Percentiles rank a stretch among this genome's conserved stretches.
These are phyloP conservation scores for Channa maculata DNA, from an alignment of 2,113 vertebrate genomes.

Conservation along the genomic window DNA sequence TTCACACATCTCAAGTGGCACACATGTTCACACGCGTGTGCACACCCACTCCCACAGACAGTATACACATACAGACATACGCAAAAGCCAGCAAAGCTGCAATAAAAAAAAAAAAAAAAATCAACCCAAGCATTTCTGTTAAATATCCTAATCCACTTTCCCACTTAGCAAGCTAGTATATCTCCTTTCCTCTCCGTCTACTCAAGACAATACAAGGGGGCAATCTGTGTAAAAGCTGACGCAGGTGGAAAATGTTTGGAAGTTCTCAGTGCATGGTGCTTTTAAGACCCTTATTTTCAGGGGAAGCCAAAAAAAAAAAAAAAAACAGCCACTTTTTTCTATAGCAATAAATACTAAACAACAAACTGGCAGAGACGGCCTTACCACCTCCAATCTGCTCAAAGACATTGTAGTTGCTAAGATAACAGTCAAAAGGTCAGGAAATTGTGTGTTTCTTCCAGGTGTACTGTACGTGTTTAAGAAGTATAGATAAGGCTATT, in stretches of 20 bases:
- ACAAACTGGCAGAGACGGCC: conserved; percentile 36
- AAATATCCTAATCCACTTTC: conserved; percentile 78
- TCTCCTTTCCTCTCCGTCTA: conserved; percentile 39
- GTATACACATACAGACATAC: conserved; percentile 3
- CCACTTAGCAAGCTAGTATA: conserved; percentile 69
- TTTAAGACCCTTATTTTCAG: conserved; percentile 48
- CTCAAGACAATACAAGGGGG: conserved; percentile 54
- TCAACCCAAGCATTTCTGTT: conserved; percentile 71
- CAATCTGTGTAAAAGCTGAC: conserved; percentile 76
- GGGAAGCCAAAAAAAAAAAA: conserved; percentile 22
- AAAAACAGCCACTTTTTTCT: neutral
- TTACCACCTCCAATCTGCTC: conserved; percentile 12
- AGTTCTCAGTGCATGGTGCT: conserved; percentile 21
- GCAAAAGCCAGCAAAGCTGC: conserved; percentile 46
- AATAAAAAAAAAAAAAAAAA: conserved; percentile 45
- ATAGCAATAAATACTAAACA: conserved; percentile 42
- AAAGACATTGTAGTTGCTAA: neutral
- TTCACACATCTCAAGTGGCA: conserved; percentile 58
- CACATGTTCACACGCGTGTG: conserved; percentile 59
- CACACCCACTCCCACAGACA: conserved; percentile 27
- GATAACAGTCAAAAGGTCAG: conserved; percentile 45
- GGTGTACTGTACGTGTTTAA: conserved; percentile 17
- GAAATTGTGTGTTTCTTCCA: conserved; percentile 18
- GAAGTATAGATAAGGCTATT: conserved; percentile 3
- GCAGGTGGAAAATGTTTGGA: conserved; percentile 47